phyloP scores from a whole-genome alignment of 1,140 invertebrate species.

The Cydia strobilella region DNA sequence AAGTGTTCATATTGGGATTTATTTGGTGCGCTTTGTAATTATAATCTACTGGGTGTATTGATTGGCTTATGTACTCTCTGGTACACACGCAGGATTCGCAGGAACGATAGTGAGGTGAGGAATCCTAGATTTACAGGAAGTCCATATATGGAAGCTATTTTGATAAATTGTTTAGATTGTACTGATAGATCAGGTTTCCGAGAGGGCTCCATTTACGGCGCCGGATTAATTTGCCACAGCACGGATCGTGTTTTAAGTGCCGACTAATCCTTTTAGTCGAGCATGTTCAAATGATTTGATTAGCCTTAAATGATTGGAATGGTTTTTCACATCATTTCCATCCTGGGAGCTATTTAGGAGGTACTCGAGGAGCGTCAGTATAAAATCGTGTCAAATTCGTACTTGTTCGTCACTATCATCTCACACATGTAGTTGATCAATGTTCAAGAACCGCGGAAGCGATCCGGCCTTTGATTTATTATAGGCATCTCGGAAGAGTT shows the following conservation, averaged over 20 bases:
- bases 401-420: conserved; percentile 22
- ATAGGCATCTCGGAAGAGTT: conserved; percentile 22
- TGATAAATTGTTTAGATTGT: conserved; percentile 75
- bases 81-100: conserved; percentile 25
- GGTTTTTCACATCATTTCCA: not conserved
- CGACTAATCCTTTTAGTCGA: conserved; percentile 29
- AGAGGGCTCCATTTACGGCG: conserved; percentile 66
- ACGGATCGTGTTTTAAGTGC: conserved; percentile 26
- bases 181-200: conserved; percentile 69
- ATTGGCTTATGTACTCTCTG: conserved; percentile 34
- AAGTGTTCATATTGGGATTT: conserved; percentile 8
- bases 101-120: conserved; percentile 36
- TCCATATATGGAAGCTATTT: conserved; percentile 70
- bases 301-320: not conserved
- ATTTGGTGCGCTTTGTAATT: conserved; percentile 18
- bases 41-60: conserved; percentile 9
- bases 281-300: conserved; percentile 24
- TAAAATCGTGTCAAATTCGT: conserved; percentile 26
- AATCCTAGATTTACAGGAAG: conserved; percentile 66
- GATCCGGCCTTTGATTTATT: conserved; percentile 14
- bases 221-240: conserved; percentile 63
- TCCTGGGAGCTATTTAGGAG: not conserved
- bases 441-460: conserved; percentile 4
- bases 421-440: conserved; percentile 13
- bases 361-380: not conserved